phyloP scores from a whole-genome alignment of 2,113 vertebrate species.

The Erythrocercus mccallii region DNA sequence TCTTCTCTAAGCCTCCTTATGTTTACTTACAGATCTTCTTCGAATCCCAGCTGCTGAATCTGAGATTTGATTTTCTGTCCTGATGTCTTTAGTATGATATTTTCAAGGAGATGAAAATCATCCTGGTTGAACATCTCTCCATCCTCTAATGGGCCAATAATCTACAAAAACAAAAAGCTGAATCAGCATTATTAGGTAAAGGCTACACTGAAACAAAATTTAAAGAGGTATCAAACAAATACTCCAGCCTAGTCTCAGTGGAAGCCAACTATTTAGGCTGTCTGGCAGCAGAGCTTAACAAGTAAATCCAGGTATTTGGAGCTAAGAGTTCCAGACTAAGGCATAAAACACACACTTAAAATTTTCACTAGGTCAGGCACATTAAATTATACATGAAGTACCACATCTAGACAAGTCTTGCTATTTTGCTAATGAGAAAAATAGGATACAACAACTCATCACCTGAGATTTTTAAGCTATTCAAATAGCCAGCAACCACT shows the following conservation, averaged over 20 bases:
- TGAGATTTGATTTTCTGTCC: constrained; percentile 94
- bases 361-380: neutral
- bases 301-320: neutral
- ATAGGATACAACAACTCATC: neutral
- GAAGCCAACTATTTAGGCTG: neutral
- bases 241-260: neutral
- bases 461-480: neutral
- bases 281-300: neutral
- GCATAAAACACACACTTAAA: neutral
- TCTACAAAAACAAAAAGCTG: constrained; percentile 61
- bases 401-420: neutral
- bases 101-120: constrained; percentile 95
- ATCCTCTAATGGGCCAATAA: constrained; percentile 90
- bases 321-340: neutral
- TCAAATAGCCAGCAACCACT: neutral
- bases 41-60: constrained; percentile 85
- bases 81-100: constrained; percentile 92
- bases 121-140: constrained; percentile 95
- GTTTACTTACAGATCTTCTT: constrained; percentile 88
- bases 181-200: neutral
- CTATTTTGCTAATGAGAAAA: neutral
- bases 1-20: neutral
- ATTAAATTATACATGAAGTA: neutral
- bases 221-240: neutral
- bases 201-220: neutral